These are phyloP conservation scores for Lethenteron camtschaticum DNA, from an alignment of 2,113 vertebrate genomes.

Conservation along the genomic window DNA sequence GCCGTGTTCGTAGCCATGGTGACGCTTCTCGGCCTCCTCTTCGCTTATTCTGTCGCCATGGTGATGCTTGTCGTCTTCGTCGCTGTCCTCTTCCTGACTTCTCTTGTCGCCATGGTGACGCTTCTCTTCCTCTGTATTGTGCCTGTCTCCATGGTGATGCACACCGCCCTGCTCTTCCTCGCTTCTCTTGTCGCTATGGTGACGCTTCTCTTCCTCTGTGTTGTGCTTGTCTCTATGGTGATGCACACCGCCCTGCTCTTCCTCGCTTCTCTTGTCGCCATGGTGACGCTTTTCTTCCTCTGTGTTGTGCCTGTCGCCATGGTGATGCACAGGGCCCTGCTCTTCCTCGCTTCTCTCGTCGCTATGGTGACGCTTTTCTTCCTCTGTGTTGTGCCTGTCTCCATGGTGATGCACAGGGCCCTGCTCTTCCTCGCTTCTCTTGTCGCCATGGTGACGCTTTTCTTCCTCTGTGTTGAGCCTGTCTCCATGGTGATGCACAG, in stretches of 20 bases:
- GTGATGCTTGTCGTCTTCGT: slow-evolving; percentile 10
- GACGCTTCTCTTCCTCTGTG: slow-evolving; percentile 14
- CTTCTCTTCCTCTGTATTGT: slow-evolving; percentile 14
- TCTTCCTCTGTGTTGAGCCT: slow-evolving; percentile 10
- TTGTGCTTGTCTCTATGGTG: slow-evolving; percentile 16
- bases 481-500: slow-evolving; percentile 11
- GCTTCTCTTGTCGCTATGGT: slow-evolving; percentile 6
- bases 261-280: slow-evolving; percentile 12
- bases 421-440: slow-evolving; percentile 16
- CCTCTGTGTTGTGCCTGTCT: slow-evolving; percentile 14
- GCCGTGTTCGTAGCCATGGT: slow-evolving; percentile 13
- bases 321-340: slow-evolving; percentile 8
- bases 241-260: slow-evolving; percentile 12
- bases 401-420: slow-evolving; percentile 11
- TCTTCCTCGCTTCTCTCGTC: slow-evolving; percentile 15
- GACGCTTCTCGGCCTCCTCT: slow-evolving; percentile 9
- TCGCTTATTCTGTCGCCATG: slow-evolving; percentile 13
- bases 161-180: slow-evolving; percentile 12
- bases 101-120: slow-evolving; percentile 4
- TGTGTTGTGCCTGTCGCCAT: slow-evolving; percentile 14
- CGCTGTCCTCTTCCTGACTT: slow-evolving; percentile 14
- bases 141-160: slow-evolving; percentile 15
- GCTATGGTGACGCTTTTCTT: slow-evolving; percentile 4
- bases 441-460: slow-evolving; percentile 5
- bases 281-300: slow-evolving; percentile 11